Evolutionary conservation across 92 coral and sea anemone genomes (phyloP).

Genomic region (Porites evermanni): DNA sequence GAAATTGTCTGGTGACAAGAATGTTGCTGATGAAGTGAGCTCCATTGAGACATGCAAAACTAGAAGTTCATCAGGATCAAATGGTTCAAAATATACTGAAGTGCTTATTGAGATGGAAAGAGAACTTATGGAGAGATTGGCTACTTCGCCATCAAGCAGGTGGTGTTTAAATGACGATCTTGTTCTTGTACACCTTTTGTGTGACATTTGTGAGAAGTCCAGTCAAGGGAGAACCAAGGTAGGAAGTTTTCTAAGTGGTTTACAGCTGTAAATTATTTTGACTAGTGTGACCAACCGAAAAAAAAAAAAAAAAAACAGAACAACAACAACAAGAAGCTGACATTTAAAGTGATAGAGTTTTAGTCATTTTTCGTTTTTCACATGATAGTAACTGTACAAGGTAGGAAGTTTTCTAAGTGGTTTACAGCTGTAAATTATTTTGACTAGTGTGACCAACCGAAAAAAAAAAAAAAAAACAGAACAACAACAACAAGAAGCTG

Average conservation of each 20-base stretch:
- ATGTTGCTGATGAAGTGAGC: not conserved
- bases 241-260: not conserved
- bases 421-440: no score
- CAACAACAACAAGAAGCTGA: no score
- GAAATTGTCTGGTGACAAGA: not conserved
- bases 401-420: conserved; percentile 20
- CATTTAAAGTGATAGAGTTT: no score
- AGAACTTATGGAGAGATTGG: conserved; percentile 63
- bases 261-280: not conserved
- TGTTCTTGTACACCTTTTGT: conserved; percentile 80
- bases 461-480: no score
- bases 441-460: not conserved
- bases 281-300: not conserved
- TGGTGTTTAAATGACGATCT: conserved; percentile 86
- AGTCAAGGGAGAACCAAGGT: conserved; percentile 83
- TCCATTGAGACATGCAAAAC: conserved; percentile 2
- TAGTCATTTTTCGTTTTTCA: no score
- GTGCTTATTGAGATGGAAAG: conserved; percentile 71
- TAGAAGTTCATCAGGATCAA: not conserved
- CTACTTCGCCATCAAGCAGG: conserved; percentile 56
- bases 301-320: no score
- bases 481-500: no score
- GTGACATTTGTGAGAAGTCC: conserved; percentile 71
- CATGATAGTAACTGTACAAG: conserved; percentile 23
- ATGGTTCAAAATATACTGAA: conserved; percentile 16